Base-by-base conservation (phyloP, 2,888 invertebrate species). In the Willowsia nigromaculata region DNA sequence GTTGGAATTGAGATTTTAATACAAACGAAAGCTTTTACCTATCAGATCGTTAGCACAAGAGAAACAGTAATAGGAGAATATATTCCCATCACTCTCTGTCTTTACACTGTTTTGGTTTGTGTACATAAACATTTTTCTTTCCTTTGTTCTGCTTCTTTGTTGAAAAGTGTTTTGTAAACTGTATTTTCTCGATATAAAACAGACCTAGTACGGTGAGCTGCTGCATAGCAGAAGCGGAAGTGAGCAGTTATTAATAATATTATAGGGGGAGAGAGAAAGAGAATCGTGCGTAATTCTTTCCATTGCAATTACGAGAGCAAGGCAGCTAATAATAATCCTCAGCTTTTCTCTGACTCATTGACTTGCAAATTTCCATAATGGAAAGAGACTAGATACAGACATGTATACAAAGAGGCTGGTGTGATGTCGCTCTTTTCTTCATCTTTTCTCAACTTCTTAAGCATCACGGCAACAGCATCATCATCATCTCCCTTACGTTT, bases 351-450 rank as follows among this genome's bases (percentile, higher is more conserved):
- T 89, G 89, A 90, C 90, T 91, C 91, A 90, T 91, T 91, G 91
- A 91, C 90, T 91, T 91, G 90, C 90, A 90, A 91, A 90, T 90
- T 91, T 91, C 83, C 90, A 90, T 90, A 90, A 90, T 91, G 90
- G 91, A 91, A 89, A 91, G 80, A 86, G 88, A 85, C 88, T 86
- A 50, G 47, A 50, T 18, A 50, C 76, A 50, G 7, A 30, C 6
- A 50, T 5, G 18, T 9, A 76, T 50, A 15, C 15, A 50, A 30
- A 62, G 6, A 62, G 30, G 33, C 33, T 59, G 33, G 2, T 59
- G 5, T 47, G 27, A 81, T 74, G 89, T 27, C 56, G 56, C 71
- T 56, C 27, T 76, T 56, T 37, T 7, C 62, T 82, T 88, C 88
- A 76, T 83, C 83, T 47, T 68, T 76, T 71, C 62, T 33, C 62